Evolutionary conservation across 2,113 vertebrate genomes (phyloP).

Genomic region (Brachirus orientalis): DNA sequence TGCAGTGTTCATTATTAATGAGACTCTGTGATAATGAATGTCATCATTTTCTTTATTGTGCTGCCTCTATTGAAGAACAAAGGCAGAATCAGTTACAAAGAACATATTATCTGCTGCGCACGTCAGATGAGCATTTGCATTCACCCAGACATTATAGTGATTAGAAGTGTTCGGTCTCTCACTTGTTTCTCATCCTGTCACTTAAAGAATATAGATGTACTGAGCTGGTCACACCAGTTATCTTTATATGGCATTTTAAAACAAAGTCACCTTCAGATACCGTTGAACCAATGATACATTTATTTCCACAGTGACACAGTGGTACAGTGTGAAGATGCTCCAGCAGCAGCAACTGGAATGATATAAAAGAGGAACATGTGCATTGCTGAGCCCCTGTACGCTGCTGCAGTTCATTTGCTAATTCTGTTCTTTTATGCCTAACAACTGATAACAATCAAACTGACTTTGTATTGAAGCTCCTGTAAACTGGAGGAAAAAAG

Average conservation of each 20-base stretch:
- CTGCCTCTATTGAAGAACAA: constrained; percentile 40
- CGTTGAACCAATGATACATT: constrained; percentile 10
- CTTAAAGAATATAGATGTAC: constrained; percentile 18
- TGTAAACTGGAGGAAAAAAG: too few relatives aligned
- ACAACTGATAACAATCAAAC: too few relatives aligned
- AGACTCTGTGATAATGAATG: constrained; percentile 40
- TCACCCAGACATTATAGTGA: constrained; percentile 20
- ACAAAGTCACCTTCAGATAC: constrained; percentile 4
- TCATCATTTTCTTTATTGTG: constrained; percentile 29
- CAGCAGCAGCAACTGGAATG: constrained; percentile 16
- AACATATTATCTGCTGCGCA: constrained; percentile 36
- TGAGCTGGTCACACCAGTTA: constrained; percentile 10
- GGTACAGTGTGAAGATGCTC: constrained; percentile 10
- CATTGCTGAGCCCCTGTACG: constrained; percentile 22
- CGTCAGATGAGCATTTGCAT: constrained; percentile 1
- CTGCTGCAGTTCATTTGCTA: neutral
- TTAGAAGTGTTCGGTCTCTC: constrained; percentile 17
- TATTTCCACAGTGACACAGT: constrained; percentile 14
- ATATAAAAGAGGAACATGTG: neutral
- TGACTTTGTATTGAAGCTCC: too few relatives aligned
- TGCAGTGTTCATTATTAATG: constrained; percentile 42
- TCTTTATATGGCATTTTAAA: constrained; percentile 26
- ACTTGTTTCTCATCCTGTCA: constrained; percentile 16
- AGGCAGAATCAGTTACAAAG: constrained; percentile 39
- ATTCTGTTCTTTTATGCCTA: too few relatives aligned